phyloP scores from a whole-genome alignment of 2,888 invertebrate genomes.

The Rhaphigaster nebulosa region DNA sequence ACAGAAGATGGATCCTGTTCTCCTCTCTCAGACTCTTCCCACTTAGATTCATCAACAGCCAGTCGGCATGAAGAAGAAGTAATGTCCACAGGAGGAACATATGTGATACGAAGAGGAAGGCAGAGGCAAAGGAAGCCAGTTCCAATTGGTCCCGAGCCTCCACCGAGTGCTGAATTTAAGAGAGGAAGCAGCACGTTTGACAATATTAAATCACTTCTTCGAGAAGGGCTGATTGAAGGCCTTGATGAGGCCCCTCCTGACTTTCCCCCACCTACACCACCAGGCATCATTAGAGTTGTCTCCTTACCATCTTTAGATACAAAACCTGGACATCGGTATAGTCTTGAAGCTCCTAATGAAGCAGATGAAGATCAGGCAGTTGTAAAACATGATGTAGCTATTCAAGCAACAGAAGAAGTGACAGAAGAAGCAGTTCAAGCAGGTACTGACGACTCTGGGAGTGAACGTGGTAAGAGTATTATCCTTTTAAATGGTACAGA shows the following conservation, averaged over 20 bases:
- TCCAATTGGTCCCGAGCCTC: constrained; percentile 66
- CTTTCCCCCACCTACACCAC: constrained; percentile 73
- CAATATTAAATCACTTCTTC: constrained; percentile 81
- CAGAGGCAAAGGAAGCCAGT: constrained; percentile 77
- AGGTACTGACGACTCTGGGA: constrained; percentile 61
- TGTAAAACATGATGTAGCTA: constrained; percentile 62
- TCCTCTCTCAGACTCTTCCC: constrained; percentile 70
- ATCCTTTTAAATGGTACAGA: constrained; percentile 63
- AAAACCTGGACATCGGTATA: constrained; percentile 57
- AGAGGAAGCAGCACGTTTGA: constrained; percentile 84
- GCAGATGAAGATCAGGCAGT: constrained; percentile 61
- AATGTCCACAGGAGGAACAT: constrained; percentile 79
- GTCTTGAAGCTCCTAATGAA: constrained; percentile 61
- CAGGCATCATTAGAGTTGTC: constrained; percentile 77
- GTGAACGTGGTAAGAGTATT: constrained; percentile 61
- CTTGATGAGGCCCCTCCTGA: constrained; percentile 72
- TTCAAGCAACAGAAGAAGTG: constrained; percentile 63
- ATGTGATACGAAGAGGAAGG: constrained; percentile 83
- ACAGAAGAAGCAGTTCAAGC: constrained; percentile 56
- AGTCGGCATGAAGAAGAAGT: constrained; percentile 67
- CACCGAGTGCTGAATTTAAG: constrained; percentile 72
- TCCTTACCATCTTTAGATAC: constrained; percentile 72
- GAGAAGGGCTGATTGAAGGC: constrained; percentile 77
- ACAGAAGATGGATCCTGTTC: constrained; percentile 79
- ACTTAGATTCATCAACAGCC: constrained; percentile 64